phyloP scores from a whole-genome alignment of 2,888 invertebrate species.

The Papilio elwesi region DNA sequence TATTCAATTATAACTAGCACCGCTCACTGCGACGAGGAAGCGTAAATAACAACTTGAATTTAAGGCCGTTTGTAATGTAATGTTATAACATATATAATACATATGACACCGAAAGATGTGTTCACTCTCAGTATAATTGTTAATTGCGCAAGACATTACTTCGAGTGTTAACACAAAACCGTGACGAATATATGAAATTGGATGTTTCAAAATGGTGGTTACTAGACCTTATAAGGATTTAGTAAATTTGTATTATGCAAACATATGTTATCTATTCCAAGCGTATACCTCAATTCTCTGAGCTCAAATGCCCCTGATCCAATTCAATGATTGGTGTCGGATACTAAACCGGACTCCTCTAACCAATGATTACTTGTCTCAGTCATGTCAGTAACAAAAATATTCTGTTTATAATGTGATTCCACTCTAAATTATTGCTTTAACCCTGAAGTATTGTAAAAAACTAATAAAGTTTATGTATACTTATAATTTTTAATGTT shows the following conservation, averaged over 20 bases:
- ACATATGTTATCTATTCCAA: not conserved
- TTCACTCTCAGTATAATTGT: conserved; percentile 25
- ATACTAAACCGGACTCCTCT: too few species aligned
- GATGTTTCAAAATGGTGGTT: conserved; percentile 23
- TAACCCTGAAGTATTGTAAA: too few species aligned
- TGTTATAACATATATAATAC: conserved; percentile 28
- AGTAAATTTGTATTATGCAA: conserved; percentile 11
- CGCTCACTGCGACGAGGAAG: conserved; percentile 52
- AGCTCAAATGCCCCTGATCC: not conserved
- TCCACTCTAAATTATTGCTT: too few species aligned
- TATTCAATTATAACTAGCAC: conserved; percentile 65
- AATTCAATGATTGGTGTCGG: not conserved
- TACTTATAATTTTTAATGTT: too few species aligned
- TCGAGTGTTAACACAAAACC: conserved; percentile 7
- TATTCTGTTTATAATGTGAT: too few species aligned
- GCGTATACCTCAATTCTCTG: not conserved
- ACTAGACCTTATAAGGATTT: conserved; percentile 5
- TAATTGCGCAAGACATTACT: conserved; percentile 27
- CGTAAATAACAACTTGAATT: conserved; percentile 61
- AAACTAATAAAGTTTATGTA: too few species aligned
- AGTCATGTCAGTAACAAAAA: too few species aligned
- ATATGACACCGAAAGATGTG: conserved; percentile 25
- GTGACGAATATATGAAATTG: conserved; percentile 38
- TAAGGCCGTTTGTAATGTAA: conserved; percentile 49
- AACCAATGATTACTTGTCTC: too few species aligned